Base-by-base conservation (phyloP, 2,888 invertebrate genomes). In the Patella ulyssiponensis region DNA sequence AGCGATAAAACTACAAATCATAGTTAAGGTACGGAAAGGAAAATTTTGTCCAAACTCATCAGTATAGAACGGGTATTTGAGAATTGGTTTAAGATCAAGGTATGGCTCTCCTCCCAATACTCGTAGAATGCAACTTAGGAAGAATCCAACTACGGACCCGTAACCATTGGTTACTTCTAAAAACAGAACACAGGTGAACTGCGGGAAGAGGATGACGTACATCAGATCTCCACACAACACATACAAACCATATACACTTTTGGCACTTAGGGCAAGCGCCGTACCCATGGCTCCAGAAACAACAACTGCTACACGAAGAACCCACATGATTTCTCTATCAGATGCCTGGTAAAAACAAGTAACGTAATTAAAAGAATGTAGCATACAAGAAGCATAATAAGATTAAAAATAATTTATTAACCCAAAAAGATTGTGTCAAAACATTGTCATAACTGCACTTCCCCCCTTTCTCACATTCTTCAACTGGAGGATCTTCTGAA, bases 51-150 rank as follows among this genome's bases (percentile, higher is more conserved):
- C 80, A 9, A 69, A 54, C 9, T 53, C 76, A 4, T 75, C 77
- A 58, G 83, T 81, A 75, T 81, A 84, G 11, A 76, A 74, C 9
- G 86, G 86, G 74, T 77, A 86, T 27, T 80, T 77, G 12, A 86
- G 73, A 11, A 73, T 33, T 1, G 82, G 72, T 0, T 82, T 82
- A 7, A 86, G 58, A 0, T 95, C 95, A 90, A 98, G 93, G 86
- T 97, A 92, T 76, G 95, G 94, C 92, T 98, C 98, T 0, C 98
- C 96, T 0, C 98, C 97, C 0, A 96, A 94, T 74, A 97, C 92
- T 3, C 98, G 94, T 78, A 91, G 82, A 54, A 96, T 95, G 82
- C 96, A 91, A 0, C 97, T 97, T 83, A 97, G 94, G 82, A 96
- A 94, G 92, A 76, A 91, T 15, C 81, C 91, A 73, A 77, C 87